These are phyloP conservation scores for Caranx melampygus DNA, from an alignment of 2,113 vertebrate genomes.

Conservation along the genomic window DNA sequence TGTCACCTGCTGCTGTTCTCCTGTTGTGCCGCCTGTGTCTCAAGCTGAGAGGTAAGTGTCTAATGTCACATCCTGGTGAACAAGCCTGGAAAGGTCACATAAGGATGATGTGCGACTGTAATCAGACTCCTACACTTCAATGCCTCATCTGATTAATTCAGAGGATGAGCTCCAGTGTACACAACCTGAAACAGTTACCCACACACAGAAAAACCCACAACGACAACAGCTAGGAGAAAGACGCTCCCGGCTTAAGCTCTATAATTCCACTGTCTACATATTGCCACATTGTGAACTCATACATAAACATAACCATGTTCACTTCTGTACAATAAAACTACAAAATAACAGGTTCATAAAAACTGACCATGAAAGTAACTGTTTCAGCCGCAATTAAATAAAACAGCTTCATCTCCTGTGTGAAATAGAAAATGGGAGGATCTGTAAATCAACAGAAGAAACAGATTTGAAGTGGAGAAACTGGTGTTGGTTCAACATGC, in stretches of 20 bases:
- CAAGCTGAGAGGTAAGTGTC: slow-evolving; percentile 1
- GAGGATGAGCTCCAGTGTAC: not conserved
- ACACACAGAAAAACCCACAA: not conserved
- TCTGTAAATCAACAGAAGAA: not conserved
- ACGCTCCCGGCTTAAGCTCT: not conserved
- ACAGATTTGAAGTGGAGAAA: not conserved
- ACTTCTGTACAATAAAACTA: not conserved
- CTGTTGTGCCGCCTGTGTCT: slow-evolving; percentile 11
- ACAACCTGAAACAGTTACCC: not conserved
- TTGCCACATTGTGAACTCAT: not conserved
- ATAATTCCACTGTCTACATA: not conserved
- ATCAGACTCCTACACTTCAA: slow-evolving; percentile 44
- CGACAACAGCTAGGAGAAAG: too few species aligned
- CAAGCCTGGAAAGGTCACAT: not conserved
- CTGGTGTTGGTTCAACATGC: not conserved
- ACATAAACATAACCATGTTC: not conserved
- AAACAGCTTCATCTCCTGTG: not conserved
- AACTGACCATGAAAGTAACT: not conserved
- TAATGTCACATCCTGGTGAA: not conserved
- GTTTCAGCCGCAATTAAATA: not conserved
- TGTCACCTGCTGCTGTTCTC: slow-evolving; percentile 44
- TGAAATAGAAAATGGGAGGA: not conserved
- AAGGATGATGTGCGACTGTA: slow-evolving; percentile 24
- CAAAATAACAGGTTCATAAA: too few species aligned
- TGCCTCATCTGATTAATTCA: slow-evolving; percentile 45